Evolutionary conservation across 1,140 invertebrate genomes (phyloP), one percentile per base, ranked within the genome.

Genomic region (Pseudomyrmex dendroicus): DNA sequence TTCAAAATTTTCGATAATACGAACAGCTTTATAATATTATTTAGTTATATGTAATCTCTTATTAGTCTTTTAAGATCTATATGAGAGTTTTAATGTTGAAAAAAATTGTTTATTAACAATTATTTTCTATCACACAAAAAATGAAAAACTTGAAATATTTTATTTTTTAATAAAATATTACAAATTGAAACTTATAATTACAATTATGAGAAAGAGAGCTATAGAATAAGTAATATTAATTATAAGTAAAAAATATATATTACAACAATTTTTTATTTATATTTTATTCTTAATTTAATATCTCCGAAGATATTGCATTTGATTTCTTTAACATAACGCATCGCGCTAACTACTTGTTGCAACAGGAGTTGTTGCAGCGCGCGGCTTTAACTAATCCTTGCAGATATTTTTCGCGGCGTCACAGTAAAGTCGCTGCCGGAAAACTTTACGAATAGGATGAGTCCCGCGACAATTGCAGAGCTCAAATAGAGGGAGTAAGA

Each of bases 291-390:
- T 54, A 54, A 46, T 12, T 77, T 17, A 76, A 54, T 46, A 67
- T 66, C 66, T 66, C 54, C n/a, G 12, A 20, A 35, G 73, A n/a
- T 77, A 67, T 17, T 52, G 50, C 13, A 52, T 10, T 13, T 52
- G 9, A 44, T 46, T 7, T 70, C 44, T 17, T 10, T 48, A 20
- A 70, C 20, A 48, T 44, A 52, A n/a, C 22, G 7, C n/a, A 52
- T 48, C 63, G 64, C 22, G 44, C 66, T 78, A 80, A 80, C 66
- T 80, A 80, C 76, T 80, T 80, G 76, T 80, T 72, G 76, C 76
- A n/a, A 66, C 20, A 44, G 10, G 44, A 72, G 44, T 70, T 80
- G 76, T 72, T 48, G 56, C 64, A 59, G 17, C 44, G 15, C 3
- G 2, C 54, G 35, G 35, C 35, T 35, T 72, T 20, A 70, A 70